phyloP scores from a whole-genome alignment of 2,113 vertebrate genomes.

The Formicarius rufipectus region DNA sequence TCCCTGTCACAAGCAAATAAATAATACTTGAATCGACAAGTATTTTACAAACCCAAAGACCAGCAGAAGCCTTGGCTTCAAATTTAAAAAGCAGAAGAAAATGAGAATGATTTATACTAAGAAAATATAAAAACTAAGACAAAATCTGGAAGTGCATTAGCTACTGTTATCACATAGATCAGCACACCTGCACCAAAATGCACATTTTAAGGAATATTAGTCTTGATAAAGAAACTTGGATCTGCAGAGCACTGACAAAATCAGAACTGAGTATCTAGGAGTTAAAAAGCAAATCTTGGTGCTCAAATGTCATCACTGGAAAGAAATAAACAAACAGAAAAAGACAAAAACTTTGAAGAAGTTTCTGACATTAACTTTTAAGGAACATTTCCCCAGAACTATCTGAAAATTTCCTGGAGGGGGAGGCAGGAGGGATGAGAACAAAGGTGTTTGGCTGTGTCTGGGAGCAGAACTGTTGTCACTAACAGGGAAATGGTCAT shows the following conservation, averaged over 20 bases:
- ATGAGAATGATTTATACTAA: not conserved
- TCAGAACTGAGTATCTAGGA: not conserved
- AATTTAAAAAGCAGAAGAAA: not conserved
- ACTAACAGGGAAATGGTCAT: not conserved
- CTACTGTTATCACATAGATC: not conserved
- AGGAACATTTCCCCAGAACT: not conserved
- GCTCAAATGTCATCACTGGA: not conserved
- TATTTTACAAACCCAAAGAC: not conserved
- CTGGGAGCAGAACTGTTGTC: not conserved
- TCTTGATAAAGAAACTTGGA: not conserved
- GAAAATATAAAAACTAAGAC: not conserved
- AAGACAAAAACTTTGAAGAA: not conserved
- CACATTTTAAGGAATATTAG: not conserved
- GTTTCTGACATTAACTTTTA: not conserved
- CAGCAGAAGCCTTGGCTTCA: not conserved
- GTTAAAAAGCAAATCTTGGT: not conserved
- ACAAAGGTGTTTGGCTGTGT: not conserved
- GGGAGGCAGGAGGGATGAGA: not conserved
- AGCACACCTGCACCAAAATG: not conserved
- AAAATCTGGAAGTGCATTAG: not conserved
- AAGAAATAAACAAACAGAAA: rapidly evolving
- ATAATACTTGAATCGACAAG: not conserved
- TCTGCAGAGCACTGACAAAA: not conserved
- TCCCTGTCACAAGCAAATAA: not conserved
- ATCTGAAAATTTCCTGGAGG: not conserved